Evolutionary conservation across 2,113 vertebrate species (phyloP).

Genomic region (Cervus canadensis): DNA sequence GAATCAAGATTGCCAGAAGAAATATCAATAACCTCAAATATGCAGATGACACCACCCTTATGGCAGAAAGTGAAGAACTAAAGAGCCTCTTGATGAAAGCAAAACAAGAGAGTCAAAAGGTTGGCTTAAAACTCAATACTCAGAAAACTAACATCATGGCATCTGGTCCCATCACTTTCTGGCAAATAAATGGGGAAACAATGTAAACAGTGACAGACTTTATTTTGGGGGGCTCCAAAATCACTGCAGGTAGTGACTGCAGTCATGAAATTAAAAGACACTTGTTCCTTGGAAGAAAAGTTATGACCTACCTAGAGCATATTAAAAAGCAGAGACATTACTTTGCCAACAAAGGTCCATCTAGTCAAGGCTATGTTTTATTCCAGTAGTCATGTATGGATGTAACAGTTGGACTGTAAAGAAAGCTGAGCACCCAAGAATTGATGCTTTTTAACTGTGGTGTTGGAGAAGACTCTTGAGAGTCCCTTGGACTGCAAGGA

Average conservation of each 20-base stretch:
- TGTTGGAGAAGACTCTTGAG: not conserved
- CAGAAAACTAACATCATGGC: not conserved
- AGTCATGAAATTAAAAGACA: not conserved
- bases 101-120: not conserved
- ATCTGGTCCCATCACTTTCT: not conserved
- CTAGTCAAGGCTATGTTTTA: not conserved
- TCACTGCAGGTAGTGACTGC: not conserved
- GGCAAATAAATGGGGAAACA: not conserved
- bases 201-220: not conserved
- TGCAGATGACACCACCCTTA: not conserved
- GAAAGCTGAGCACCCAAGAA: fast-evolving
- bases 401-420: not conserved
- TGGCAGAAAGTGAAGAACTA: not conserved
- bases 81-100: not conserved
- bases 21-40: not conserved
- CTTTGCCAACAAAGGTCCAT: not conserved
- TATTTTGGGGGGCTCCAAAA: not conserved
- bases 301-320: not conserved
- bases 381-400: not conserved
- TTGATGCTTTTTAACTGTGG: not conserved
- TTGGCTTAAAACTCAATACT: not conserved
- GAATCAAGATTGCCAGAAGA: not conserved
- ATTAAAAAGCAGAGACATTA: not conserved
- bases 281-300: not conserved
- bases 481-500: not conserved